These are phyloP conservation scores for Diachasma alloeum DNA, from an alignment of 1,140 invertebrate species.

Conservation along the genomic window DNA sequence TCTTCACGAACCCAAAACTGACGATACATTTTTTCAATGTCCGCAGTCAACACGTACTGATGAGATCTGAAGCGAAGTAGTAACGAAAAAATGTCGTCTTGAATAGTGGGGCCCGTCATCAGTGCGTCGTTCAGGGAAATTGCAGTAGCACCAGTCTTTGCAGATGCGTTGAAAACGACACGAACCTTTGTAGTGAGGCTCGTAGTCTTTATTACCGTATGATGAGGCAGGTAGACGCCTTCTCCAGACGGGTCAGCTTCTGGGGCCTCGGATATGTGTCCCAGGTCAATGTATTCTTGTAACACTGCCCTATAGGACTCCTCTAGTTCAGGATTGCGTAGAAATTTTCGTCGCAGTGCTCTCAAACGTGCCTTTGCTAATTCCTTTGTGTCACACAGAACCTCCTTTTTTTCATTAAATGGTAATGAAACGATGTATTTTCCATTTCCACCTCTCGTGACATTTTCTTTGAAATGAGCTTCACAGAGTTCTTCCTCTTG, in stretches of 20 bases:
- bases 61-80: too few relatives aligned
- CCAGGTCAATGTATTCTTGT: constrained; percentile 39
- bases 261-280: constrained; percentile 33
- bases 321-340: constrained; percentile 22
- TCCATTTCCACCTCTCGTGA: not conserved
- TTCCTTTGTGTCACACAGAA: constrained; percentile 11
- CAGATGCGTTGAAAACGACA: too few relatives aligned
- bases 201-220: constrained; percentile 13
- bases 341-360: constrained; percentile 17
- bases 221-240: constrained; percentile 29
- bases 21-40: too few relatives aligned
- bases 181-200: too few relatives aligned
- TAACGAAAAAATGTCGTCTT: too few relatives aligned
- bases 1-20: too few relatives aligned
- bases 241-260: not conserved
- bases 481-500: not conserved
- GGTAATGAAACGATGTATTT: not conserved
- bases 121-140: too few relatives aligned
- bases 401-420: not conserved
- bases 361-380: constrained; percentile 19
- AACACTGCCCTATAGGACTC: constrained; percentile 24
- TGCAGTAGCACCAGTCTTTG: too few relatives aligned
- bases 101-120: too few relatives aligned
- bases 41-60: too few relatives aligned
- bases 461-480: not conserved